These are phyloP conservation scores for Aphis gossypii DNA, from an alignment of 1,140 invertebrate genomes.

Conservation along the genomic window DNA sequence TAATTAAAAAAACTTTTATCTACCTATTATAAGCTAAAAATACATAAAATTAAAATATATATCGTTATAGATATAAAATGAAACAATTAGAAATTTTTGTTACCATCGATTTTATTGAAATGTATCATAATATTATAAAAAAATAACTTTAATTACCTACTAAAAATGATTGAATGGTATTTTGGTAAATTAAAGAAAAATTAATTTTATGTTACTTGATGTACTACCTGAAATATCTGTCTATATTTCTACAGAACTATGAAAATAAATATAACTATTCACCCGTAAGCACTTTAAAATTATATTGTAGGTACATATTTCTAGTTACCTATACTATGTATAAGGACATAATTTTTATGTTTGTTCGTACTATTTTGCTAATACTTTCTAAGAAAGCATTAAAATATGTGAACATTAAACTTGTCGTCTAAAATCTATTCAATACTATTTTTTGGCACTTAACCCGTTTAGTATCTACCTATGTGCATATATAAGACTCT, in stretches of 20 bases:
- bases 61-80: background rate
- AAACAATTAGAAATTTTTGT: background rate
- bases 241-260: background rate
- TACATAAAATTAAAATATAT: background rate
- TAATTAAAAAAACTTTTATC: no score
- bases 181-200: background rate
- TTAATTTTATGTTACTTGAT: background rate
- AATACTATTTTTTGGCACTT: background rate
- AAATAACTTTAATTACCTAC: background rate
- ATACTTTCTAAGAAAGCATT: background rate
- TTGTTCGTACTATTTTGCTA: background rate
- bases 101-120: background rate
- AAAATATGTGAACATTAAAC: background rate
- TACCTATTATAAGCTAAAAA: no score
- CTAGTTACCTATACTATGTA: background rate
- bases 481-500: background rate
- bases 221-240: background rate
- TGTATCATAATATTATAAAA: background rate
- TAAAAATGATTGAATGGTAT: background rate
- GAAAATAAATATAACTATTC: background rate
- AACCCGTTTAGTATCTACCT: background rate
- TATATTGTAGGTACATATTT: background rate
- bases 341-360: background rate
- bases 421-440: slow-evolving; percentile 1
- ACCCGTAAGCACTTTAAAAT: background rate